These are phyloP conservation scores for Acridotheres tristis DNA, from an alignment of 2,797 vertebrate genomes.

Conservation along the genomic window DNA sequence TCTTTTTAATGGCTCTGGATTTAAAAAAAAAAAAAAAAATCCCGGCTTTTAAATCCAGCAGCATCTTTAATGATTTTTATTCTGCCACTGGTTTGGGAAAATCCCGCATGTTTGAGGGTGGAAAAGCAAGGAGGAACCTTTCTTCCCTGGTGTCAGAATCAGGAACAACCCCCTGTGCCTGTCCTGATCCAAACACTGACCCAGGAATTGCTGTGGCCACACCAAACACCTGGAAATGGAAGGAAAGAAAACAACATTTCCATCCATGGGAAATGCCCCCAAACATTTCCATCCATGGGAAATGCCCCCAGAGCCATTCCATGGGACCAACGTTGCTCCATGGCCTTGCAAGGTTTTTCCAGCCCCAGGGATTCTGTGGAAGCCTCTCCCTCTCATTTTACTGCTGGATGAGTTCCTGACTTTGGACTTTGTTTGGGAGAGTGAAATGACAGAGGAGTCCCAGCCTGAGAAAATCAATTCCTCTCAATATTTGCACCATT, in stretches of 20 bases:
- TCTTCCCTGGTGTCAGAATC: neutral
- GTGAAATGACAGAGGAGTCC: neutral
- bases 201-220: neutral
- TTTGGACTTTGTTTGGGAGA: neutral
- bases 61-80: neutral
- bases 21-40: neutral
- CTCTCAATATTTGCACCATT: neutral
- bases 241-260: neutral
- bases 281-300: neutral
- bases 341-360: neutral
- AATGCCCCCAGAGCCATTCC: neutral
- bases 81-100: neutral
- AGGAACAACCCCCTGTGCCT: neutral
- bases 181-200: neutral
- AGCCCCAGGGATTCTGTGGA: neutral
- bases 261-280: no score
- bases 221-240: neutral
- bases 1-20: neutral
- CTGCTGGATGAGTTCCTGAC: neutral
- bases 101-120: neutral
- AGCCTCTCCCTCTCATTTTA: neutral
- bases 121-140: neutral
- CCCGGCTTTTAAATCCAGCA: neutral
- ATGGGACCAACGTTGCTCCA: neutral
- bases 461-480: neutral